phyloP scores from a whole-genome alignment of 1,140 invertebrate genomes.

The Drosophila leontia region DNA sequence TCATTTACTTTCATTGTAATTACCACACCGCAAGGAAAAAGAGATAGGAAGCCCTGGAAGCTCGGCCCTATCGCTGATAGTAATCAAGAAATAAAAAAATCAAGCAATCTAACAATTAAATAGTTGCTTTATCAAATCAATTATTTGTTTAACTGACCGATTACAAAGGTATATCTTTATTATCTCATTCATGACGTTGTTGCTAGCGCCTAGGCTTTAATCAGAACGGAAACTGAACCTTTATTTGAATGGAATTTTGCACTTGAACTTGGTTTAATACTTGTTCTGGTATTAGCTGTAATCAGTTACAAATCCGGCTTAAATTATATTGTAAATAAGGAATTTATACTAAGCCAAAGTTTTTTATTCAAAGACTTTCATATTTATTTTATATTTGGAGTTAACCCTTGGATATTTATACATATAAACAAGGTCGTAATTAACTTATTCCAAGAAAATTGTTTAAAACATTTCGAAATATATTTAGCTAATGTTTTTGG shows the following conservation, averaged over 20 bases:
- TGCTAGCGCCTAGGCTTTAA: neutral
- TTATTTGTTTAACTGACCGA: neutral
- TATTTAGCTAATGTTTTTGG: neutral
- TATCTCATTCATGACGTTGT: neutral
- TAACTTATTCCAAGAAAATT: neutral
- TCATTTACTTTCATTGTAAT: conserved; percentile 69
- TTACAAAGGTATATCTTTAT: neutral
- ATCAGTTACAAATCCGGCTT: neutral
- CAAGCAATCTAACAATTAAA: neutral
- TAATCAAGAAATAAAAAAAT: neutral
- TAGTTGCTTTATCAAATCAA: conserved; percentile 10
- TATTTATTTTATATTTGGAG: neutral
- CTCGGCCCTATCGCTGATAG: neutral
- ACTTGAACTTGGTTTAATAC: neutral
- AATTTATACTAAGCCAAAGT: neutral
- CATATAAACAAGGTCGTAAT: too few species aligned
- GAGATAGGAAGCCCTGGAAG: neutral
- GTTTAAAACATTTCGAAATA: neutral
- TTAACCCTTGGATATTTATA: neutral
- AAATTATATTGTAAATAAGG: neutral
- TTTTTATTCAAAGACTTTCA: neutral
- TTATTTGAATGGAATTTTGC: conserved; percentile 4
- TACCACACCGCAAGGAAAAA: conserved; percentile 22
- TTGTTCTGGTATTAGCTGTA: neutral
- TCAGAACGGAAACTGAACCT: neutral